Percentiles rank a stretch among this genome's conserved stretches.
Evolutionary conservation across 2,797 vertebrate genomes (phyloP).

Genomic region (Xiphophorus birchmanni): DNA sequence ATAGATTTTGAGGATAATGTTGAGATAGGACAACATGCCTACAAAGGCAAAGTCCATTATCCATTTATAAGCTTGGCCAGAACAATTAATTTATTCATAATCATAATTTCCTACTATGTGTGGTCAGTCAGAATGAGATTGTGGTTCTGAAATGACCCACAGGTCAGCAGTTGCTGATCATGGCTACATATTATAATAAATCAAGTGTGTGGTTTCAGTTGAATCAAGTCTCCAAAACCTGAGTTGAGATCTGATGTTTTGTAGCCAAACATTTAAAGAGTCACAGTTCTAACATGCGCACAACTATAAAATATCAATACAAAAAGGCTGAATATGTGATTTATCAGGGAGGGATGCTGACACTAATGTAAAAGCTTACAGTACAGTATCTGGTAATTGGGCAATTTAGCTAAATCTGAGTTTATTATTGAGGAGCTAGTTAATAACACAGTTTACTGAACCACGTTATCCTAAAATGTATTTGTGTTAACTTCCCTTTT

Average conservation of each 20-base stretch:
- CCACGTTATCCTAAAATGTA: neutral
- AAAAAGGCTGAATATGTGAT: neutral
- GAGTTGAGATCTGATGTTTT: neutral
- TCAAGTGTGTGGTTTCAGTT: neutral
- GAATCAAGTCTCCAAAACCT: neutral
- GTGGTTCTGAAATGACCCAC: neutral
- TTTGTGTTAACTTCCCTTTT: neutral
- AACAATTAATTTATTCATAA: neutral
- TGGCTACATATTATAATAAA: neutral
- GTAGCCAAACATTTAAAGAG: neutral
- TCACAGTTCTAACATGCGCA: neutral
- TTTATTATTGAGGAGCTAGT: neutral
- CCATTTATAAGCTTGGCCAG: neutral
- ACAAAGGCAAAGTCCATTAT: neutral
- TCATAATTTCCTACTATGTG: neutral
- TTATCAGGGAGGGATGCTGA: neutral
- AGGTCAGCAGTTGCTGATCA: neutral
- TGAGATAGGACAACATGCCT: neutral
- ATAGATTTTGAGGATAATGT: neutral
- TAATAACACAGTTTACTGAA: neutral
- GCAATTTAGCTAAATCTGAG: neutral
- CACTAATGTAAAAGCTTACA: neutral
- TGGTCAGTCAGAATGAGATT: neutral
- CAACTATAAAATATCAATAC: neutral
- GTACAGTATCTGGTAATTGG: neutral